Conservation (phyloP, 1,140 invertebrate genomes). For the Drosophila nannoptera region DNA sequence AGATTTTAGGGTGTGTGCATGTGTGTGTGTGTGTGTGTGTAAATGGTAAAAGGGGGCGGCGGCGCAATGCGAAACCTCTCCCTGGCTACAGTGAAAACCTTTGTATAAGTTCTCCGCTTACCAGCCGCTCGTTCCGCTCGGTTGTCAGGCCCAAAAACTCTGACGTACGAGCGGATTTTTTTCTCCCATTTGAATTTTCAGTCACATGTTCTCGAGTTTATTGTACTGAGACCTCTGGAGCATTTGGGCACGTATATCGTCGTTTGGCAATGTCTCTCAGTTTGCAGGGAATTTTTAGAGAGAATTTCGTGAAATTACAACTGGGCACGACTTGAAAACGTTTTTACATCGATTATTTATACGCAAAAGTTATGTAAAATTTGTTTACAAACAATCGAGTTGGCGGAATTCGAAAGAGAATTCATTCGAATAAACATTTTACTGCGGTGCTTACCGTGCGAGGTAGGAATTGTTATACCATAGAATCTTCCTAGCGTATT, state of each 20-base stretch:
- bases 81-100: constrained; percentile 32
- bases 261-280: background rate
- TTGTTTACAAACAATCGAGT: background rate
- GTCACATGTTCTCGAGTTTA: constrained; percentile 28
- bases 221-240: background rate
- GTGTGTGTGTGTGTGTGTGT: too few relatives aligned
- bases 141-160: constrained; percentile 4
- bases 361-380: background rate
- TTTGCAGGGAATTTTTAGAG: background rate
- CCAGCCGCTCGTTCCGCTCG: constrained; percentile 18
- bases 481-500: too few relatives aligned
- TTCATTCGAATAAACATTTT: too few relatives aligned
- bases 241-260: constrained; percentile 13
- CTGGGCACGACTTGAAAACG: constrained; percentile 21
- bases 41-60: background rate
- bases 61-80: background rate
- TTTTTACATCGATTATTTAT: constrained; percentile 4
- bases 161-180: constrained; percentile 12
- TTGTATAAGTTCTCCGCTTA: background rate
- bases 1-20: background rate
- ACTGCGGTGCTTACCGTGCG: too few relatives aligned
- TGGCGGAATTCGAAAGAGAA: background rate
- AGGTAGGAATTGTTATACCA: too few relatives aligned
- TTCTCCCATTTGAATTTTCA: background rate
- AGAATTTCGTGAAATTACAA: constrained; percentile 7